Conservation (phyloP, 2,888 invertebrate genomes). For the Nezara viridula region DNA sequence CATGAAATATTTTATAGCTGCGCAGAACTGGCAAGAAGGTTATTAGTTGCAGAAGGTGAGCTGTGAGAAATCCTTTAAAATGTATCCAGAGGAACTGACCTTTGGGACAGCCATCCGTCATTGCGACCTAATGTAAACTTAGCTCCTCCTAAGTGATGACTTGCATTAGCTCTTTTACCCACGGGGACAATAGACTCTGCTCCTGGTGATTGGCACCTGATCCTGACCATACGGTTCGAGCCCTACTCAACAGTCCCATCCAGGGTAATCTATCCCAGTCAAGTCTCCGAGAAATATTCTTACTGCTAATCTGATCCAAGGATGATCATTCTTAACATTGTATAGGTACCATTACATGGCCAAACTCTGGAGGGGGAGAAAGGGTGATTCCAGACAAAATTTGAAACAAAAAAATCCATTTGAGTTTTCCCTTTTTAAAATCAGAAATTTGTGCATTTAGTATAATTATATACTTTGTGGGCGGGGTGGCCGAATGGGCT, state of each 20-base stretch:
- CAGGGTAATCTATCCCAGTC: not conserved
- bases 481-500: no score
- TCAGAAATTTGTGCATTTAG: no score
- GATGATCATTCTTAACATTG: no score
- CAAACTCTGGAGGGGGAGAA: no score
- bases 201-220: not conserved
- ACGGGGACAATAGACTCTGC: not conserved
- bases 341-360: no score
- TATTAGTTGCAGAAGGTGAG: not conserved
- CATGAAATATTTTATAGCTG: not conserved
- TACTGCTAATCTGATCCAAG: no score
- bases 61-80: slow-evolving; percentile 31
- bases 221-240: not conserved
- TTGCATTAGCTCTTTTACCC: not conserved
- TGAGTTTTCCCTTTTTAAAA: no score
- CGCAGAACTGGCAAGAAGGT: not conserved
- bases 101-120: slow-evolving; percentile 21
- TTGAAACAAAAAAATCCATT: no score
- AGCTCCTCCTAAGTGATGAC: not conserved
- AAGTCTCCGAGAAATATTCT: not conserved
- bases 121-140: not conserved
- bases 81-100: not conserved
- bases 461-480: no score
- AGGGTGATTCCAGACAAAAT: no score
- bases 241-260: not conserved